Evolutionary conservation across 2,888 invertebrate genomes (phyloP).

Genomic region (Agriopis marginaria): DNA sequence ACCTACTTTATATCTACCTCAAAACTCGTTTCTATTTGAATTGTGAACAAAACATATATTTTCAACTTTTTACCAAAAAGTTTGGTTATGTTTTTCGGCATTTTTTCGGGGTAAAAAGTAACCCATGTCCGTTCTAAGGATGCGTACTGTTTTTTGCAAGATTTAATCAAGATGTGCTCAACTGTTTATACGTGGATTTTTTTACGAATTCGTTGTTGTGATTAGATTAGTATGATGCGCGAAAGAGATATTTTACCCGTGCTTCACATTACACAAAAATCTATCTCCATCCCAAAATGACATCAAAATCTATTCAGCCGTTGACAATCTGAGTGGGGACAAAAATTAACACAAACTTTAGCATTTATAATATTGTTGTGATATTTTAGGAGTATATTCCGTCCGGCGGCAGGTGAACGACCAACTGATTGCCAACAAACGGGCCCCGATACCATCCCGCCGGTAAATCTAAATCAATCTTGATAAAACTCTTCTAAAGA

Average conservation of each 20-base stretch:
- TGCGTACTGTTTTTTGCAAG: too few relatives aligned
- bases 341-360: neutral
- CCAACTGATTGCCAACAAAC: conserved; percentile 16
- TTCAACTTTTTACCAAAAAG: neutral
- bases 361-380: neutral
- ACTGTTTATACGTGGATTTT: too few relatives aligned
- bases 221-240: too few relatives aligned
- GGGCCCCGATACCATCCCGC: conserved; percentile 19
- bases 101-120: too few relatives aligned
- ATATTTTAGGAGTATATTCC: neutral
- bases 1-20: conserved; percentile 17
- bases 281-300: too few relatives aligned
- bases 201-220: too few relatives aligned
- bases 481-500: conserved; percentile 24
- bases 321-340: neutral
- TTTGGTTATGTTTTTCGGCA: neutral
- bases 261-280: too few relatives aligned
- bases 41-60: conserved; percentile 1
- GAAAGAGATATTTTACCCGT: too few relatives aligned
- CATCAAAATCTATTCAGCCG: neutral
- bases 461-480: conserved; percentile 24
- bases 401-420: conserved; percentile 18
- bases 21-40: neutral
- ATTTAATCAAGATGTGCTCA: too few relatives aligned
- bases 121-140: too few relatives aligned